Evolutionary conservation across 2,888 invertebrate genomes (phyloP).

Genomic region (Hirtodrosophila alboralis): DNA sequence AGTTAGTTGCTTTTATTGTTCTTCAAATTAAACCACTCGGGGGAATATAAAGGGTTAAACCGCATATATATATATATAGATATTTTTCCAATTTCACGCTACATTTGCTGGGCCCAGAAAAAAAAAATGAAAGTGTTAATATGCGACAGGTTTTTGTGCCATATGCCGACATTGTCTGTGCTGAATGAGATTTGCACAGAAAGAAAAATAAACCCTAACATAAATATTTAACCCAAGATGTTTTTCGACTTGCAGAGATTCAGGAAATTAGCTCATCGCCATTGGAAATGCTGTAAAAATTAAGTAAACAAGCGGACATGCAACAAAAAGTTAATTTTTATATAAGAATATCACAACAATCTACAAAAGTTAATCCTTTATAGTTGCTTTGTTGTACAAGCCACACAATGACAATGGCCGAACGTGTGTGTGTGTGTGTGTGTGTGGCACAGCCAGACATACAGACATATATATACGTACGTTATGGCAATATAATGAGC

Average conservation of each 20-base stretch:
- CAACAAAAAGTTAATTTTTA: conserved; percentile 63
- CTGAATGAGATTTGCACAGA: conserved; percentile 13
- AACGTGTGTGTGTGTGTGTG: conserved; percentile 21
- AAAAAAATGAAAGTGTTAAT: conserved; percentile 68
- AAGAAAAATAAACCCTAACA: background rate
- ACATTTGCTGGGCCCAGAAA: conserved; percentile 63
- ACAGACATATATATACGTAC: conserved; percentile 32
- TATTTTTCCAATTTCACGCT: conserved; percentile 79
- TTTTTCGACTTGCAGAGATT: background rate
- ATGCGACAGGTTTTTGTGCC: conserved; percentile 57
- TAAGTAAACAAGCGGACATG: conserved; percentile 23
- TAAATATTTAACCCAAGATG: background rate
- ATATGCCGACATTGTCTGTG: conserved; percentile 54
- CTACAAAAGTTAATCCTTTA: conserved; percentile 72
- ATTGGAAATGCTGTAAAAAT: conserved; percentile 56
- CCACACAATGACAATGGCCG: conserved; percentile 49
- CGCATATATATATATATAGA: conserved; percentile 16
- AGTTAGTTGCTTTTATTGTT: conserved; percentile 70
- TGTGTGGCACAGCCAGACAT: conserved; percentile 15
- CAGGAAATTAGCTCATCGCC: conserved; percentile 53
- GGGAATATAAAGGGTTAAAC: conserved; percentile 64
- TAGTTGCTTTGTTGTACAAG: conserved; percentile 30
- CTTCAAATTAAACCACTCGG: conserved; percentile 59
- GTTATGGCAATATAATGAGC: conserved; percentile 83
- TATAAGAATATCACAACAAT: conserved; percentile 42